phyloP scores from a whole-genome alignment of 1,140 invertebrate genomes.

The Scaptodrosophila lebanonensis region DNA sequence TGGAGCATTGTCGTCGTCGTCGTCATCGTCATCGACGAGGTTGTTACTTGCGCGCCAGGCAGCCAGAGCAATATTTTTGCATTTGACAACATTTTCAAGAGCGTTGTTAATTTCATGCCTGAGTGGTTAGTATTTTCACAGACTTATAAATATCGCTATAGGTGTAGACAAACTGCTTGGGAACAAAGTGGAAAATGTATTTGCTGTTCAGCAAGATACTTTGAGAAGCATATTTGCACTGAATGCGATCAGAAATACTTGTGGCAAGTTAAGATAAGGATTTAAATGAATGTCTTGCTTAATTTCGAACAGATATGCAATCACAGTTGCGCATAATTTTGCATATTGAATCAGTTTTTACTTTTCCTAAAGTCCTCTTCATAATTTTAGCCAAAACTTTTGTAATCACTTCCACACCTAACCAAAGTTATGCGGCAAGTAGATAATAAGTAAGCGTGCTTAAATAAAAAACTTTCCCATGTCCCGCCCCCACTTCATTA shows the following conservation, averaged over 20 bases:
- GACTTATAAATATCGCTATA: too few species aligned
- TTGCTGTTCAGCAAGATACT: conserved; percentile 28
- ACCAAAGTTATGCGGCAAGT: conserved; percentile 20
- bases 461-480: conserved; percentile 67
- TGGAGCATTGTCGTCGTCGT: conserved; percentile 17
- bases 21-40: conserved; percentile 8
- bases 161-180: too few species aligned
- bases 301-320: conserved; percentile 32
- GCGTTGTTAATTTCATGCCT: conserved; percentile 67
- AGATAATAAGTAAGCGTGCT: conserved; percentile 67
- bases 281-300: not conserved
- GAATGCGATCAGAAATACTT: not conserved
- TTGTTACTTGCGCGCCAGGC: conserved; percentile 20
- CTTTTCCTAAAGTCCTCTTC: too few species aligned
- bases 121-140: conserved; percentile 46
- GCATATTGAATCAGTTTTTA: conserved; percentile 58
- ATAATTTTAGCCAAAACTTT: too few species aligned
- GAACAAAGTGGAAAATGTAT: not conserved
- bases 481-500: conserved; percentile 21
- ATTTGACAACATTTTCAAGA: conserved; percentile 66
- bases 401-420: conserved; percentile 63
- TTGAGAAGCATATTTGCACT: conserved; percentile 7
- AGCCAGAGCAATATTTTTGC: conserved; percentile 60
- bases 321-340: conserved; percentile 61
- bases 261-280: not conserved